A percentile compares a stretch with the other conserved stretches of the same genome.
These are phyloP conservation scores for Crotalus viridis DNA, from an alignment of 2,113 vertebrate species.

Conservation along the genomic window DNA sequence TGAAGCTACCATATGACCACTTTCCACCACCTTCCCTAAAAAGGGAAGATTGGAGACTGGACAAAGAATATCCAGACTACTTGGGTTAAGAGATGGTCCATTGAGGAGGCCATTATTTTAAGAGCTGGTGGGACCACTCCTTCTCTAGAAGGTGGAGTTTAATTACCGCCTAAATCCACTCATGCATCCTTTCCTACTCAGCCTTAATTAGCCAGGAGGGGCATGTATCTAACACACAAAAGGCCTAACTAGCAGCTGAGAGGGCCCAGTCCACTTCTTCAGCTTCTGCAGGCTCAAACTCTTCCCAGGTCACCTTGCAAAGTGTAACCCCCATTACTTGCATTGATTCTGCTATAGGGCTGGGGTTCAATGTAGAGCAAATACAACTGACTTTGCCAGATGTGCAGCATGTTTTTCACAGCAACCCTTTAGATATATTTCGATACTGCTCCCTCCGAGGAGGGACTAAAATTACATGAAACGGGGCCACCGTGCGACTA, in stretches of 20 bases:
- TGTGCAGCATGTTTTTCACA: neutral
- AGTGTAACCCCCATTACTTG: neutral
- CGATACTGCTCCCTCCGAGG: neutral
- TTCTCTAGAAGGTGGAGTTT: too few species aligned
- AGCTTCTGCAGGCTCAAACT: neutral
- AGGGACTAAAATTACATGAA: neutral
- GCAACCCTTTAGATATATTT: neutral
- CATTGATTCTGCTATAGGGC: neutral
- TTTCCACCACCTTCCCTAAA: too few species aligned
- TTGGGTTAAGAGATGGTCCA: too few species aligned
- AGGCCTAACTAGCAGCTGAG: neutral
- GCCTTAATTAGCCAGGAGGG: neutral
- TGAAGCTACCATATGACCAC: too few species aligned
- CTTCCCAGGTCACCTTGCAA: neutral
- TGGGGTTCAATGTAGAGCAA: neutral
- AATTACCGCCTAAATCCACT: neutral
- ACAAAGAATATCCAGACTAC: too few species aligned
- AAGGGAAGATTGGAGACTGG: too few species aligned
- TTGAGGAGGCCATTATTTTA: too few species aligned
- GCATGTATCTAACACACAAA: neutral
- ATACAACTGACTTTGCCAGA: neutral
- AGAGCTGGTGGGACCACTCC: too few species aligned
- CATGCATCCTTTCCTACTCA: neutral
- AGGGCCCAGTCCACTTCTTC: neutral
- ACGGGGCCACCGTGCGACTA: neutral